These are phyloP conservation scores for Drosophila merina DNA, from an alignment of 2,888 invertebrate species.

Conservation along the genomic window DNA sequence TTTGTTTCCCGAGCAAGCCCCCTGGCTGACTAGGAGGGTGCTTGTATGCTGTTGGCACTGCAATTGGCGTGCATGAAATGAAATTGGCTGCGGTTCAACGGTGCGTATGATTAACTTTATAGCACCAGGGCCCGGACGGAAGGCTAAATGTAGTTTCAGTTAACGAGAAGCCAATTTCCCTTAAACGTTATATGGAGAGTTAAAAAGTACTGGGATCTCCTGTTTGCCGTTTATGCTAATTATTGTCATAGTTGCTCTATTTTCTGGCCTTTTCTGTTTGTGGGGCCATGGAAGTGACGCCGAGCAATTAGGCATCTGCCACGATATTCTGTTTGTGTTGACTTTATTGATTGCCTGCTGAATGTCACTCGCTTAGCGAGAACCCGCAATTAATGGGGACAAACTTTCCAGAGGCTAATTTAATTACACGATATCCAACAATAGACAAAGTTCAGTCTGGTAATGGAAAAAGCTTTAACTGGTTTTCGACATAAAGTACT, in stretches of 20 bases:
- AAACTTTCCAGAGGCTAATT: constrained; percentile 25
- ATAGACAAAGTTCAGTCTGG: constrained; percentile 10
- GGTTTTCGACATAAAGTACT: background rate
- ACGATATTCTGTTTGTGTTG: constrained; percentile 12
- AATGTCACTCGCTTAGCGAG: constrained; percentile 13
- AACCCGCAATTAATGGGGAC: constrained; percentile 22
- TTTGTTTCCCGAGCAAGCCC: constrained; percentile 15
- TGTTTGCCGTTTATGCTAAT: constrained; percentile 35
- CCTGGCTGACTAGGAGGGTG: background rate
- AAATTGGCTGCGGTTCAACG: constrained; percentile 49
- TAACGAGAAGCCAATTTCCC: constrained; percentile 14
- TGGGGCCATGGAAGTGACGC: constrained; percentile 6
- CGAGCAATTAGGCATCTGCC: constrained; percentile 36
- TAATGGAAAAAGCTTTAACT: background rate
- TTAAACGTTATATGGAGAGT: background rate
- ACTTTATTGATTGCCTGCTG: constrained; percentile 36
- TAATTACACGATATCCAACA: constrained; percentile 19
- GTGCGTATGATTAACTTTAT: constrained; percentile 52
- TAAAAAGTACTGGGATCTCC: background rate
- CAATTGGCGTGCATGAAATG: constrained; percentile 29
- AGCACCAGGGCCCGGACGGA: constrained; percentile 8
- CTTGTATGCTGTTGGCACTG: constrained; percentile 21
- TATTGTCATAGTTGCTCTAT: constrained; percentile 30
- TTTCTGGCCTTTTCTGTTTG: background rate
- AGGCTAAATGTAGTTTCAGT: constrained; percentile 18